These are phyloP conservation scores for Lutjanus erythropterus DNA, from an alignment of 2,113 vertebrate species.

Conservation along the genomic window DNA sequence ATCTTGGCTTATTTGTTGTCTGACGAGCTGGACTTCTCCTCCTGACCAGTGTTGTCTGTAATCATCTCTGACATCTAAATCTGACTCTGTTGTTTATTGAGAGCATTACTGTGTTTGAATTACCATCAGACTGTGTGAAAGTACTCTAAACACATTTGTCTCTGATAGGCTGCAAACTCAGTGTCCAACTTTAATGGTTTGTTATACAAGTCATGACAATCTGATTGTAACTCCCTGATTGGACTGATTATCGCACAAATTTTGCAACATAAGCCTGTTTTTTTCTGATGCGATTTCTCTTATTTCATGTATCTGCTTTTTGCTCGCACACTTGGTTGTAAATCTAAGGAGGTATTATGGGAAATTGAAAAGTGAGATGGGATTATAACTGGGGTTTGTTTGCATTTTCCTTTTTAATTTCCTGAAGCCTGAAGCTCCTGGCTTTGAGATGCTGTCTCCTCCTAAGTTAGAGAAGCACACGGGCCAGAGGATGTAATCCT, in stretches of 20 bases:
- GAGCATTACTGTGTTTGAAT: constrained; percentile 64
- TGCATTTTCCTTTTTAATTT: constrained; percentile 98
- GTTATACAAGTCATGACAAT: neutral
- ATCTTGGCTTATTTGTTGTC: constrained; percentile 53
- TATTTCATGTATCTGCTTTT: constrained; percentile 27
- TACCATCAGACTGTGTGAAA: constrained; percentile 60
- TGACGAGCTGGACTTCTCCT: constrained; percentile 35
- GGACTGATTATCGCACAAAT: constrained; percentile 11
- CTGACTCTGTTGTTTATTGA: constrained; percentile 67
- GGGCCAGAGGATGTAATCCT: constrained; percentile 53
- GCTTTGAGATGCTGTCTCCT: constrained; percentile 86
- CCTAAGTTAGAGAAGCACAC: constrained; percentile 65
- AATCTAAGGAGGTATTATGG: constrained; percentile 79
- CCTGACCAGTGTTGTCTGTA: constrained; percentile 46
- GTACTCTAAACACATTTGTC: constrained; percentile 46
- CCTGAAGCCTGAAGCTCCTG: constrained; percentile 92
- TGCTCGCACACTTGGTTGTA: constrained; percentile 30
- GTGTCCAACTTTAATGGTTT: constrained; percentile 26
- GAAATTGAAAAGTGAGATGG: constrained; percentile 88
- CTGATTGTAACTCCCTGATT: neutral
- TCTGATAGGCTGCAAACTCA: constrained; percentile 36
- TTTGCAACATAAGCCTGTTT: neutral
- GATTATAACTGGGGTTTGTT: constrained; percentile 91
- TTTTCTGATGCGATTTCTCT: constrained; percentile 1
- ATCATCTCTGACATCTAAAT: constrained; percentile 64